These are phyloP conservation scores for Conchocele bisecta DNA, from an alignment of 2,888 invertebrate species.

Conservation along the genomic window DNA sequence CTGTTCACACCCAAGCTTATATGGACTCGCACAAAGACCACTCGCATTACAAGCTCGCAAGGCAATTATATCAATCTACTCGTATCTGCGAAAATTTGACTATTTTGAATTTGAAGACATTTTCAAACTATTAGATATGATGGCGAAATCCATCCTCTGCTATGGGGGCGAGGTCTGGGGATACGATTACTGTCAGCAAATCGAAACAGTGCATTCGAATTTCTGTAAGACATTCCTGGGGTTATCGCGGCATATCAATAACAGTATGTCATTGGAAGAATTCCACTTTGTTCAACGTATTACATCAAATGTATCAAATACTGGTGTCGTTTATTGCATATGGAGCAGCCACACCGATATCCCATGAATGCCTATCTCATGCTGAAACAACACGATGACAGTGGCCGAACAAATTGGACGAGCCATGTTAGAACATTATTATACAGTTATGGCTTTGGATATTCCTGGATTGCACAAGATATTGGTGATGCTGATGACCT, in stretches of 20 bases:
- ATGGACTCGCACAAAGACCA: constrained; percentile 4
- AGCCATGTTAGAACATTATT: neutral
- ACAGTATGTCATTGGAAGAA: constrained; percentile 16
- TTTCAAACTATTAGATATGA: constrained; percentile 7
- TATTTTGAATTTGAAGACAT: neutral
- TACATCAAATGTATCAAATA: constrained; percentile 8
- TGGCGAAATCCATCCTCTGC: constrained; percentile 12
- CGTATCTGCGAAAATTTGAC: constrained; percentile 6
- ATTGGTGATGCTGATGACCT: constrained; percentile 2
- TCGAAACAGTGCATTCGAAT: constrained; percentile 15
- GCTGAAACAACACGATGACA: constrained; percentile 4
- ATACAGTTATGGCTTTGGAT: constrained; percentile 5
- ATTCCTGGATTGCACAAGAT: constrained; percentile 2
- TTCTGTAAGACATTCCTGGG: constrained; percentile 25
- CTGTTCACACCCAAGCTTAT: constrained; percentile 12
- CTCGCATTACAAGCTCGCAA: constrained; percentile 5
- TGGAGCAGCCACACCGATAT: neutral
- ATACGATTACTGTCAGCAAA: neutral
- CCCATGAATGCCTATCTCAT: constrained; percentile 2
- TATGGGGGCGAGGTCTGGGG: constrained; percentile 8
- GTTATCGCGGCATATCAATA: constrained; percentile 16
- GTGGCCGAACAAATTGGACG: constrained; percentile 2
- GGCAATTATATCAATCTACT: constrained; percentile 1
- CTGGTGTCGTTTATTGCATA: constrained; percentile 8
- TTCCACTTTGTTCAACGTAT: constrained; percentile 6